Base-by-base conservation (phyloP, 2,797 vertebrate genomes). In the Alca torda region DNA sequence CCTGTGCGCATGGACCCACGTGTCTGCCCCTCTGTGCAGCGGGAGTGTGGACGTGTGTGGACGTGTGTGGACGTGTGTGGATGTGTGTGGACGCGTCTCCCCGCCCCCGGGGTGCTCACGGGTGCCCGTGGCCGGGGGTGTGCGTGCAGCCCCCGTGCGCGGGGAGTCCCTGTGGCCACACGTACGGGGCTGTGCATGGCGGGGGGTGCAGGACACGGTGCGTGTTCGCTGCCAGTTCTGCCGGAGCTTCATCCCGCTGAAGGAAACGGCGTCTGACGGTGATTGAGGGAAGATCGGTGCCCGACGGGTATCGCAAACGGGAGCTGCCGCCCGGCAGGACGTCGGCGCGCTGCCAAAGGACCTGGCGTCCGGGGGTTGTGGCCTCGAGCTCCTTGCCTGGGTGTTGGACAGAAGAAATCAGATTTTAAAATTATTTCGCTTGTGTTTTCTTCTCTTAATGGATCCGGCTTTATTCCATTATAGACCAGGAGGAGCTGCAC, bases 1-100 rank as follows among this genome's bases (percentile, higher is more conserved):
- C 45, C 68, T 19, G 39, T 1, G 16, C 1, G 3, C 31, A 1
- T 0, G 11, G 67, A 10, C 11, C 23, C 30, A 18, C 26, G 2
- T 4, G 13, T 13, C 35, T 25, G n/a, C 35, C 24, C 16, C 59
- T 25, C n/a, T 7, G 23, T 10, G 57, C 31, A 33, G 17, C 18
- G 19, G 54, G 45, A 30, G 41, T 41, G 41, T 41, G 41, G 41
- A 15, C 13, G 41, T 15, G 41, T 41, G 41, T 41, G 41, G 41
- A 15, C 13, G 15, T 41, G 41, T 14, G 41, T 43, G 41, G 41
- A 43, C 13, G 13, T 17, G 2, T 8, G 14, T 9, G 16, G 9
- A 26, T 7, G 39, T 8, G 43, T 6, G 26, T 16, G 33, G 54
- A 20, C 19, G 11, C 2, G 30, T 14, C 33, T 10, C 43, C 9